Evolutionary conservation across 1,140 invertebrate species (phyloP).

Genomic region (Sinonovacula constricta): DNA sequence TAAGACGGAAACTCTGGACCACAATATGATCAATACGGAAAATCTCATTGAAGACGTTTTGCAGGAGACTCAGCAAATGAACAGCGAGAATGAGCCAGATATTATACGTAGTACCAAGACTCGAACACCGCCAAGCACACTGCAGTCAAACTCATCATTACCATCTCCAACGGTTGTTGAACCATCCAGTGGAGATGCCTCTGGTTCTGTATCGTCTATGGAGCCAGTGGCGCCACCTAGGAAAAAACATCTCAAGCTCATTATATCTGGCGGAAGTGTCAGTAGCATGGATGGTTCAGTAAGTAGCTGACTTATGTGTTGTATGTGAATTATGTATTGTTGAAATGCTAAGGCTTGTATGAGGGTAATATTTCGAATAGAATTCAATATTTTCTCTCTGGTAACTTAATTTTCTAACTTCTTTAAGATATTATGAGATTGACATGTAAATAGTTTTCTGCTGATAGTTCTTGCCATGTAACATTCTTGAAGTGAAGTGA

Average conservation of each 20-base stretch:
- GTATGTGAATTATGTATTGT: too few relatives aligned
- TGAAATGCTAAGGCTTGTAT: too few relatives aligned
- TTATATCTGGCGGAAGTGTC: background rate
- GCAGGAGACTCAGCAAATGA: constrained; percentile 61
- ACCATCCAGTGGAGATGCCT: constrained; percentile 77
- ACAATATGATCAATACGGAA: constrained; percentile 43
- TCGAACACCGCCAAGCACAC: constrained; percentile 65
- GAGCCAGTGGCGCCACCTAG: constrained; percentile 56
- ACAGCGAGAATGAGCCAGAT: constrained; percentile 85
- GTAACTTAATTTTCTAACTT: too few relatives aligned
- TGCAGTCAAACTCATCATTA: constrained; percentile 83
- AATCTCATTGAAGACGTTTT: constrained; percentile 64
- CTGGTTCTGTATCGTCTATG: background rate
- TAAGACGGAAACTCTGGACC: constrained; percentile 22
- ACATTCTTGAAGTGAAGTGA: too few relatives aligned
- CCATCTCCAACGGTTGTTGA: constrained; percentile 90
- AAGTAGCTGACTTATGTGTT: too few relatives aligned
- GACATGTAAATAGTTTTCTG: too few relatives aligned
- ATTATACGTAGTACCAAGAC: constrained; percentile 95
- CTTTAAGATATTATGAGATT: too few relatives aligned
- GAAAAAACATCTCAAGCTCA: constrained; percentile 44
- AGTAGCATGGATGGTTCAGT: background rate
- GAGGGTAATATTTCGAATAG: too few relatives aligned
- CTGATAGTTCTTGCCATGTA: too few relatives aligned
- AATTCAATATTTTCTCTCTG: too few relatives aligned